Evolutionary conservation across 2,888 invertebrate species (phyloP), one percentile per base, ranked within the genome.

Genomic region (Allygus modestus): DNA sequence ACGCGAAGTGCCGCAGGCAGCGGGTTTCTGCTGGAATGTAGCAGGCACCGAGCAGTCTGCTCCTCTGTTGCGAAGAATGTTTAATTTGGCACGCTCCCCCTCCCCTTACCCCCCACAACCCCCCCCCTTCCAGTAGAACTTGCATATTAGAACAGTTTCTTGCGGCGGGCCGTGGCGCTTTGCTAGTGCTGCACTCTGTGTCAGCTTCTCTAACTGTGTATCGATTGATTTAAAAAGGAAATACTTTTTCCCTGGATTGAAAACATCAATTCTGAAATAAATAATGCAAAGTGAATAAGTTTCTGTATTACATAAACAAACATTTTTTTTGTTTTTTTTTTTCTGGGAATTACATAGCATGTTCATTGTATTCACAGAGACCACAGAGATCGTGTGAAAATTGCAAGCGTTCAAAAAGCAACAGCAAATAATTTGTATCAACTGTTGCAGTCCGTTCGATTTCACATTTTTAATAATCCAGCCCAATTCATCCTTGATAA

Each of bases 1-100:
- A 65, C 65, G 65, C 28, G 15, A 28, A 65, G 28, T 15, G 65
- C 65, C 65, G 15, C 7, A 15, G 31, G 65, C 65, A 4, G 65
- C 65, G 65, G 65, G 65, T 31, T 58, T 31, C 65, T 65, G 65
- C 28, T 33, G 77, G 79, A 81, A 81, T 41, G 83, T 28, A 51
- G 23, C 46, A 61, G 83, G 75, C 83, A 46, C 83, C 83, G 33
- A 31, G 75, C 83, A 71, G 83, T 83, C 83, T 83, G 51, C 69
- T 33, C 7, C 46, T 37, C 71, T 33, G 71, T 82, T 82, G 73
- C 61, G 61, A 84, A 84, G 84, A 84, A 84, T 84, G 84, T 84
- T 84, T 84, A 79, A 84, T 84, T 84, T 84, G 79, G 84, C 84
- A 84, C 84, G 84, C 79, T 81, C 79, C 51, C 79, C 84, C 85